Conservation (phyloP, 1,140 invertebrate species). For the Oreohelix idahoensis region DNA sequence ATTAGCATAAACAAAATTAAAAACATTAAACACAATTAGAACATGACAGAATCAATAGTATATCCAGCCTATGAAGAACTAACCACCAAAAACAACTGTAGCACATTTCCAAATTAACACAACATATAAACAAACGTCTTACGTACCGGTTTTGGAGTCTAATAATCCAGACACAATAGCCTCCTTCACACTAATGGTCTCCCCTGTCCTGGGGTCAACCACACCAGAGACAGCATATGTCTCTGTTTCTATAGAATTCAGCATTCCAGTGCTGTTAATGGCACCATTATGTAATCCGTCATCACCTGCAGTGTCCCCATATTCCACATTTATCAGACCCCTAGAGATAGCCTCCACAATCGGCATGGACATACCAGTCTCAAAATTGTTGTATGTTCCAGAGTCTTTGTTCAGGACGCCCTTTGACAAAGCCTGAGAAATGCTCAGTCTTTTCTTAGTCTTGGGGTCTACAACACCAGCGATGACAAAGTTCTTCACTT, state of each 20-base stretch:
- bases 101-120: too few species aligned
- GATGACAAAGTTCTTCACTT: constrained; percentile 64
- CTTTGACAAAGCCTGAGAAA: constrained; percentile 87
- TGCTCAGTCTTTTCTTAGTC: constrained; percentile 83
- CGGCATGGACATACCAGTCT: constrained; percentile 83
- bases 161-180: constrained; percentile 66
- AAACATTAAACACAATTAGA: too few species aligned
- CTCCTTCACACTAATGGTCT: constrained; percentile 68
- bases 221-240: constrained; percentile 72
- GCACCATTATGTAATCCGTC: constrained; percentile 43
- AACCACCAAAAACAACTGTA: too few species aligned
- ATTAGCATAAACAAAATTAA: too few species aligned
- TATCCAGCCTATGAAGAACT: too few species aligned
- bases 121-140: too few species aligned
- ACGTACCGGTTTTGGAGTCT: constrained; percentile 52
- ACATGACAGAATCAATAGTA: too few species aligned
- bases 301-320: constrained; percentile 51
- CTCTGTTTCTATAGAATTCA: constrained; percentile 56
- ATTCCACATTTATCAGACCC: constrained; percentile 78
- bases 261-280: not conserved
- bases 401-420: constrained; percentile 86
- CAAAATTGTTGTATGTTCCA: constrained; percentile 81
- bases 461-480: constrained; percentile 85
- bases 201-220: constrained; percentile 71
- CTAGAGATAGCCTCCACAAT: constrained; percentile 87